Evolutionary conservation across 2,113 vertebrate species (phyloP).

Genomic region (Eidolon helvum): DNA sequence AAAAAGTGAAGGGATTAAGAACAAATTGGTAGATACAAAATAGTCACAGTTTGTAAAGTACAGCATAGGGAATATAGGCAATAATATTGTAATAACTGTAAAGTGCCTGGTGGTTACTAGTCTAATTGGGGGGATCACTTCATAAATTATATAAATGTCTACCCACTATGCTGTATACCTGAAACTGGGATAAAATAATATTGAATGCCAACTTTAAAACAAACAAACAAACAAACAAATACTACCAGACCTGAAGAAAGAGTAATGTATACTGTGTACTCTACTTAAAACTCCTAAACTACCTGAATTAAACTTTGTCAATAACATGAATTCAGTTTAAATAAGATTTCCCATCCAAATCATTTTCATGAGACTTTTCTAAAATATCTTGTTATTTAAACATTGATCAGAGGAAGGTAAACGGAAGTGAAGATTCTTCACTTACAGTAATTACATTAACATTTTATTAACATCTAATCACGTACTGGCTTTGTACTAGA

Average conservation of each 20-base stretch:
- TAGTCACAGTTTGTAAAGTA: too few relatives aligned
- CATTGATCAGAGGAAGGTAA: neutral
- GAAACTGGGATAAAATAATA: too few relatives aligned
- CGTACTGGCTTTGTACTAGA: neutral
- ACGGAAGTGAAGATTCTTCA: neutral
- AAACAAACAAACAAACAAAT: too few relatives aligned
- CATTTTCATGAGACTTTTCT: neutral
- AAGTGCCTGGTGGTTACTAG: too few relatives aligned
- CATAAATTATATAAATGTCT: too few relatives aligned
- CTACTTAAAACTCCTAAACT: constrained; percentile 19
- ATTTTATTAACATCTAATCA: neutral
- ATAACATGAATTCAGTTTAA: neutral
- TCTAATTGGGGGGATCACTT: too few relatives aligned
- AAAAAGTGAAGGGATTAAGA: too few relatives aligned
- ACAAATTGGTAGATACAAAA: too few relatives aligned
- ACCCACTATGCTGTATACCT: too few relatives aligned
- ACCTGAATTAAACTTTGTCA: neutral
- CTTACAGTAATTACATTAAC: neutral
- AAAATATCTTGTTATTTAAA: constrained; percentile 5
- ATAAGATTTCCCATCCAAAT: neutral
- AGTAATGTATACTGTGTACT: neutral
- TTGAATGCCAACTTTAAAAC: too few relatives aligned
- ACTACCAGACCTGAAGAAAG: neutral
- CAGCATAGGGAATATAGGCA: too few relatives aligned
- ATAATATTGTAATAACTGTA: too few relatives aligned